Percentiles rank a stretch among this genome's conserved stretches.
Evolutionary conservation across 1,140 invertebrate genomes (phyloP).

Genomic region (Arctopsyche grandis): DNA sequence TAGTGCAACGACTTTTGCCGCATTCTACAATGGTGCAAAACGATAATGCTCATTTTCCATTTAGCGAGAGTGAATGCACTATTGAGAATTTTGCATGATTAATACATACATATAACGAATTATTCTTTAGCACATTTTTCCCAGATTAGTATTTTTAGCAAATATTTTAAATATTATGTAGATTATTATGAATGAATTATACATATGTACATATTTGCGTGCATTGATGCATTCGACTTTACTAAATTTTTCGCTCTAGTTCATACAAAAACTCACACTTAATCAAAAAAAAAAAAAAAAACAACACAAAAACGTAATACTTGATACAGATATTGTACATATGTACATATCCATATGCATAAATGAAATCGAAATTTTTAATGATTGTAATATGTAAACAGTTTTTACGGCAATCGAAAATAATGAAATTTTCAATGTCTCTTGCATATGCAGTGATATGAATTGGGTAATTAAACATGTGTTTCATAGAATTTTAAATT

Average conservation of each 20-base stretch:
- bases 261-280: neutral
- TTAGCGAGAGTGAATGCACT: neutral
- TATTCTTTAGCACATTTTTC: too few species aligned
- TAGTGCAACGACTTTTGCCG: neutral
- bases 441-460: too few species aligned
- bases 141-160: too few species aligned
- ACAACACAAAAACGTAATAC: constrained; percentile 9
- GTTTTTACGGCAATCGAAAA: too few species aligned
- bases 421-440: too few species aligned
- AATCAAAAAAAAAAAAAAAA: neutral
- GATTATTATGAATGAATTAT: too few species aligned
- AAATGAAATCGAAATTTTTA: neutral
- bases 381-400: neutral
- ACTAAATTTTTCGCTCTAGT: constrained; percentile 20
- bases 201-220: neutral
- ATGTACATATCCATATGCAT: neutral
- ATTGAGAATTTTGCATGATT: neutral
- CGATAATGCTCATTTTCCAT: neutral
- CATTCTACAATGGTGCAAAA: neutral
- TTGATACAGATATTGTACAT: neutral
- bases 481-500: too few species aligned
- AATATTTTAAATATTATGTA: too few species aligned
- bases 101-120: neutral
- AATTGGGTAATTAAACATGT: too few species aligned
- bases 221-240: constrained; percentile 16